Evolutionary conservation across 1,140 invertebrate genomes (phyloP).

Genomic region (Orius laevigatus): DNA sequence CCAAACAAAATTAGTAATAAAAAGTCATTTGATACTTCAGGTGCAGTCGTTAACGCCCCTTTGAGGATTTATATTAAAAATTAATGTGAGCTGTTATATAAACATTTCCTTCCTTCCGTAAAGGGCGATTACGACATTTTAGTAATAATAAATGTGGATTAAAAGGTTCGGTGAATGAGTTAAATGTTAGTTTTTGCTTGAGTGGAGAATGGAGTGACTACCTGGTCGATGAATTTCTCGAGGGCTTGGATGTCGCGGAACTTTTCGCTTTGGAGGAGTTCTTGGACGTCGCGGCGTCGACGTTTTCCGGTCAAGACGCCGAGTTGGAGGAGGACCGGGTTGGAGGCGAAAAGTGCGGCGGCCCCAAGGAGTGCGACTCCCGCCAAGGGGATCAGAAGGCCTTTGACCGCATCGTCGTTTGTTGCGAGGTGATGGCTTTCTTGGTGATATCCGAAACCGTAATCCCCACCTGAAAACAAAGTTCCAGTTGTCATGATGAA

Average conservation of each 20-base stretch:
- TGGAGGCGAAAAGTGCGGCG: conserved; percentile 54
- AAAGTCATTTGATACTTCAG: not conserved
- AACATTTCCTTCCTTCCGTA: not conserved
- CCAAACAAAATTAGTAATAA: not conserved
- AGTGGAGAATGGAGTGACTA: not conserved
- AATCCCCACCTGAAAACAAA: not conserved
- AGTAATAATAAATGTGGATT: not conserved
- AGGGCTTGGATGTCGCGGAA: conserved; percentile 12
- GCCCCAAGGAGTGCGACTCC: conserved; percentile 61
- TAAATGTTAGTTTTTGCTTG: not conserved
- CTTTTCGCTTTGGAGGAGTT: not conserved
- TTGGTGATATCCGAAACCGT: conserved; percentile 4
- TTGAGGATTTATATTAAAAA: not conserved
- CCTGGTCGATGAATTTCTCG: conserved; percentile 18
- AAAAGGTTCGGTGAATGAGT: not conserved
- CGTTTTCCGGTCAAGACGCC: conserved; percentile 39
- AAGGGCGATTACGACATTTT: not conserved
- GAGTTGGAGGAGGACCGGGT: conserved; percentile 57
- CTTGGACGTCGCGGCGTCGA: conserved; percentile 21
- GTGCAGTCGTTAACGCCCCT: not conserved
- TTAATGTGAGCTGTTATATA: not conserved
- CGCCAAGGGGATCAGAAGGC: conserved; percentile 50
- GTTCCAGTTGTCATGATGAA: no score
- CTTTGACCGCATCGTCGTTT: conserved; percentile 19
- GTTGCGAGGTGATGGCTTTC: not conserved